Conservation (phyloP, 1,140 invertebrate species). For the Reticulitermes speratus region DNA sequence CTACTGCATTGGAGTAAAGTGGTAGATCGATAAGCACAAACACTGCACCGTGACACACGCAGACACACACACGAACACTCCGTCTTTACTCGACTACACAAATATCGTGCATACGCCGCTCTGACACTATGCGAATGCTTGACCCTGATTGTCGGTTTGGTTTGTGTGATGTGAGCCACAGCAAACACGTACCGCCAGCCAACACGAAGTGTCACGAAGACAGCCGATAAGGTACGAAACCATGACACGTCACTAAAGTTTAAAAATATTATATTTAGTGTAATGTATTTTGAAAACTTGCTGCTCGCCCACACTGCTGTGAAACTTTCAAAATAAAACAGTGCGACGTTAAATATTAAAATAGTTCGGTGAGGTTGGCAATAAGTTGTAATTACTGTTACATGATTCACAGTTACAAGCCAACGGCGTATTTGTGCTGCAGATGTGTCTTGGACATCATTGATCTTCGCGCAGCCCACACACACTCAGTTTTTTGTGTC, state of each 20-base stretch:
- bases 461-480: no score
- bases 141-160: background rate
- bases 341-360: no score
- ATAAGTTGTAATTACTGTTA: background rate
- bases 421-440: no score
- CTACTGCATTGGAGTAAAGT: background rate
- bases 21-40: background rate
- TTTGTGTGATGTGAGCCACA: background rate
- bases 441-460: no score
- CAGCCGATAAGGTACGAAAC: background rate
- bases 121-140: background rate
- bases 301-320: background rate
- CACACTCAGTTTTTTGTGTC: no score
- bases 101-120: background rate
- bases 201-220: background rate
- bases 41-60: background rate
- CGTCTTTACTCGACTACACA: background rate
- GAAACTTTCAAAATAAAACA: no score
- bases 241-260: background rate
- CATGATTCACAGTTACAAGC: background rate
- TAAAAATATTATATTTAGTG: slow-evolving; percentile 12
- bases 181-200: background rate
- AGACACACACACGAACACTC: background rate
- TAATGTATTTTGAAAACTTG: background rate
- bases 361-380: background rate